phyloP scores from a whole-genome alignment of 2,888 invertebrate genomes.

The Hyalella azteca region DNA sequence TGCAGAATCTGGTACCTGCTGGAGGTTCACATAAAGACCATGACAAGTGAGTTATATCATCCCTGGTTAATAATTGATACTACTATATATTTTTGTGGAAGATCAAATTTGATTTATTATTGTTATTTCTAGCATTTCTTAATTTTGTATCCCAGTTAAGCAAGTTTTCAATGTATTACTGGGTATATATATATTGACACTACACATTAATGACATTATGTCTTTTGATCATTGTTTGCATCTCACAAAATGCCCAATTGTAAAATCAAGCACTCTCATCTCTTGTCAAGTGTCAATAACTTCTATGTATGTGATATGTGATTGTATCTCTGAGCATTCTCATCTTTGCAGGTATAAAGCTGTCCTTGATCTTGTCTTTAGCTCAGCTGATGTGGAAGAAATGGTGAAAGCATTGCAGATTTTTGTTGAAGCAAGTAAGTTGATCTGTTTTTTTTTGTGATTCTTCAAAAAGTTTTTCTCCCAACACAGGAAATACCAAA shows the following conservation, averaged over 20 bases:
- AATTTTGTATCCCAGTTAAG: too few species aligned
- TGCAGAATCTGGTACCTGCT: constrained; percentile 51
- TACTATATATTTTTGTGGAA: neutral
- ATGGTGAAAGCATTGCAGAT: constrained; percentile 51
- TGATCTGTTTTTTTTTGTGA: neutral
- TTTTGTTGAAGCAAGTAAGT: constrained; percentile 57
- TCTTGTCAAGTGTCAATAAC: too few species aligned
- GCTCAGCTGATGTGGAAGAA: constrained; percentile 48
- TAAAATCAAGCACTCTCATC: too few species aligned
- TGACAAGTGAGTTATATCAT: constrained; percentile 48
- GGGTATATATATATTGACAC: too few species aligned
- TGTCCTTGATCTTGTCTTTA: constrained; percentile 52
- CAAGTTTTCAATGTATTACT: too few species aligned
- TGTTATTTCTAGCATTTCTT: neutral
- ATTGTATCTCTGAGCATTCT: neutral
- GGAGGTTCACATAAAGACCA: constrained; percentile 57
- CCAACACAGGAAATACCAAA: too few species aligned
- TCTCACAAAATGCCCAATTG: too few species aligned
- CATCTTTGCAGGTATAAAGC: constrained; percentile 51
- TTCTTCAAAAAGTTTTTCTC: too few species aligned
- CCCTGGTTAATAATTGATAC: neutral
- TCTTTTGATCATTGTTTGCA: too few species aligned
- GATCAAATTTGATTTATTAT: neutral
- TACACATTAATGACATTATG: too few species aligned
- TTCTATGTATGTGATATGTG: too few species aligned